Percentiles rank a stretch among this genome's conserved stretches.
Conservation (phyloP, 1,140 invertebrate genomes). For the Harpegnathos saltator region DNA sequence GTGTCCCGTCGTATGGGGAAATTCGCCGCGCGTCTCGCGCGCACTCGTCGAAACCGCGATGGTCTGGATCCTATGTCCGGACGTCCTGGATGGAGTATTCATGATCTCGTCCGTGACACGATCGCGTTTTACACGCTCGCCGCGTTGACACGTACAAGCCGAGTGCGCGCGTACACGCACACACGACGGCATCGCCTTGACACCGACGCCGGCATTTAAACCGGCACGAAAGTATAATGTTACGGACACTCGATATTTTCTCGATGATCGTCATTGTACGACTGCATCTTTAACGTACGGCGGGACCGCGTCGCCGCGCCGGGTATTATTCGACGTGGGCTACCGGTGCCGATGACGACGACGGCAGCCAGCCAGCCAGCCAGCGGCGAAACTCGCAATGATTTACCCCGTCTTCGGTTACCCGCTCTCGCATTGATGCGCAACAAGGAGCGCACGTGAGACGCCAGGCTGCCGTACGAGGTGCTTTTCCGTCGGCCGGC, state of each 20-base stretch:
- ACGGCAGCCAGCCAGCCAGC: conserved; percentile 65
- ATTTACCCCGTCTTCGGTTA: conserved; percentile 82
- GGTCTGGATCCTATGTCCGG: conserved; percentile 48
- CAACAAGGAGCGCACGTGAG: conserved; percentile 46
- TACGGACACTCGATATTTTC: conserved; percentile 85
- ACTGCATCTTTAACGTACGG: conserved; percentile 71
- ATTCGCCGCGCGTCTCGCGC: too few relatives aligned
- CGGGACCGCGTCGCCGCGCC: conserved; percentile 44
- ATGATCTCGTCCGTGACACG: conserved; percentile 23
- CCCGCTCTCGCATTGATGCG: conserved; percentile 59
- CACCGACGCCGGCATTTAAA: conserved; percentile 79
- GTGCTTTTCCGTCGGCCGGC: conserved; percentile 9
- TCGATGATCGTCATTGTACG: conserved; percentile 84
- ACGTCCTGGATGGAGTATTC: conserved; percentile 17
- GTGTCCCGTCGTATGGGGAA: too few relatives aligned
- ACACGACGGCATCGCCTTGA: conserved; percentile 5
- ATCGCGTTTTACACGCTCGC: conserved; percentile 13
- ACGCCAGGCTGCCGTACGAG: conserved; percentile 33
- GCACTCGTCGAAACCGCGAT: background rate
- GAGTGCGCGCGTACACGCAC: conserved; percentile 27
- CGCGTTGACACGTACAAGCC: conserved; percentile 43
- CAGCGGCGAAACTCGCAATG: conserved; percentile 68
- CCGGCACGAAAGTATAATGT: conserved; percentile 82
- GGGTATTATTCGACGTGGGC: conserved; percentile 65
- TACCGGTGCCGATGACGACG: conserved; percentile 71